Evolutionary conservation across 2,113 vertebrate genomes (phyloP).

Genomic region (Engraulis encrasicolus): DNA sequence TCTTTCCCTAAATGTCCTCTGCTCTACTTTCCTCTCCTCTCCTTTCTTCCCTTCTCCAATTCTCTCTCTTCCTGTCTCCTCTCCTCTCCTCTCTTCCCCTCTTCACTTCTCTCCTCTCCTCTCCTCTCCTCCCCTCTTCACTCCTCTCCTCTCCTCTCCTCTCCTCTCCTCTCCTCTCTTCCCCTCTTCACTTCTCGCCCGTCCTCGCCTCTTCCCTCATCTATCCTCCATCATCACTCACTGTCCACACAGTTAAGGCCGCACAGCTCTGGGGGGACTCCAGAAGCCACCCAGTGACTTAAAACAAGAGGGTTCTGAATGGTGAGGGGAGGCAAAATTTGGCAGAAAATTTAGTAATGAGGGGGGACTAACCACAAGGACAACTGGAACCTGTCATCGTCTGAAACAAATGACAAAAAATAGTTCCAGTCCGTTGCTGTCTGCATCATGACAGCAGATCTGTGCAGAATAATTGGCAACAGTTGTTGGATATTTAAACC

Average conservation of each 20-base stretch:
- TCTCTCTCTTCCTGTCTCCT: too few species aligned
- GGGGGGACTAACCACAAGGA: not conserved
- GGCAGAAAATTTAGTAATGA: not conserved
- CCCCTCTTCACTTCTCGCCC: too few species aligned
- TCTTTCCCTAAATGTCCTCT: too few species aligned
- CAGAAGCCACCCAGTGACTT: not conserved
- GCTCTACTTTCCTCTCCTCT: too few species aligned
- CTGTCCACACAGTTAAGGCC: not conserved
- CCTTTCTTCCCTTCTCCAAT: too few species aligned
- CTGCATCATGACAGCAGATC: not conserved
- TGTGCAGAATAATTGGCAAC: not conserved
- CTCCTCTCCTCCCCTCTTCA: too few species aligned
- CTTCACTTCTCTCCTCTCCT: too few species aligned
- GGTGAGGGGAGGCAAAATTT: not conserved
- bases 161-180: too few species aligned
- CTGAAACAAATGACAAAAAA: not conserved
- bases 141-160: too few species aligned
- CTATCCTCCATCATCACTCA: not conserved
- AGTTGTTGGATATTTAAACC: not conserved
- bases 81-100: too few species aligned
- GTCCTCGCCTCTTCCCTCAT: not conserved
- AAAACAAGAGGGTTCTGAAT: not conserved
- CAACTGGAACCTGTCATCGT: not conserved
- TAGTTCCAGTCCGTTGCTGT: not conserved
- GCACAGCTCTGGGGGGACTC: not conserved